These are phyloP conservation scores for Gymnorhina tibicen DNA, from an alignment of 2,113 vertebrate genomes.

Conservation along the genomic window DNA sequence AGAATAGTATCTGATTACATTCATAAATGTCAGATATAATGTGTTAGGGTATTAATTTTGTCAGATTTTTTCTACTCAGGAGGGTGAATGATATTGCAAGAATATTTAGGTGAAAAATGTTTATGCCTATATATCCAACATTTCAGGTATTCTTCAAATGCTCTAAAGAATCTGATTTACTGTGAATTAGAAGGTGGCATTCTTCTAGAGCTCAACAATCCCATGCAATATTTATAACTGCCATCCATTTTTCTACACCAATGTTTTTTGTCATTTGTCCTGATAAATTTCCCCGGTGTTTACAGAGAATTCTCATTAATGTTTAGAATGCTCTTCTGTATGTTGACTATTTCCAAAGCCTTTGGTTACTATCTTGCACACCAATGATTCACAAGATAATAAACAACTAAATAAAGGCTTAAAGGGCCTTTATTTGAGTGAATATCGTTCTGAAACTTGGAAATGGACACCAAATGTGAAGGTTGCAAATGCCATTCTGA, in stretches of 20 bases:
- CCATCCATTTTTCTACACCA: background rate
- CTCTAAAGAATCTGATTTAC: background rate
- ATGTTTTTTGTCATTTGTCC: background rate
- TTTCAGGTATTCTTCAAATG: background rate
- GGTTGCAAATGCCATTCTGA: background rate
- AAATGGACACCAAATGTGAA: background rate
- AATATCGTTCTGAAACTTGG: background rate
- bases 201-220: background rate
- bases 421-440: background rate
- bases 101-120: background rate
- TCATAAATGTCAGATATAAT: background rate
- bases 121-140: background rate
- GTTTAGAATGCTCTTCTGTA: background rate
- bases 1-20: background rate
- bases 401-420: background rate
- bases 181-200: background rate
- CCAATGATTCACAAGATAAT: background rate
- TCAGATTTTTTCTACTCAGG: background rate
- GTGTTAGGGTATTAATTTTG: background rate
- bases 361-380: background rate
- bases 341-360: background rate
- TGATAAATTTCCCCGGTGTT: background rate
- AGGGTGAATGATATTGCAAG: background rate
- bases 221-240: background rate
- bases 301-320: background rate